Percentiles rank a stretch among this genome's conserved stretches.
These are phyloP conservation scores for Falcaria lacertinaria DNA, from an alignment of 2,888 invertebrate genomes.

Conservation along the genomic window DNA sequence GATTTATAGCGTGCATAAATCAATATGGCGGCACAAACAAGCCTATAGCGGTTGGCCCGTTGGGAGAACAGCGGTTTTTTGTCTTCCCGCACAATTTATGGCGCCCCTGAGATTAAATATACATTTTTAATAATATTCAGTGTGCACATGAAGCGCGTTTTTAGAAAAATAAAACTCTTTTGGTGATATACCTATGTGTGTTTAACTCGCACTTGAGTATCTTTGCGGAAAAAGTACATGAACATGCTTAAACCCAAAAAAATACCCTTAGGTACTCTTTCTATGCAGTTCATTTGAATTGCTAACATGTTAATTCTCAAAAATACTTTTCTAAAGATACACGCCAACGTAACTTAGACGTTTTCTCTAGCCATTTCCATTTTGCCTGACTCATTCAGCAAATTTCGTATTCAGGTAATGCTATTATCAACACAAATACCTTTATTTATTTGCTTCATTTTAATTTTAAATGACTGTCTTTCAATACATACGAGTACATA, in stretches of 20 bases:
- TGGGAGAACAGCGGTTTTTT: constrained; percentile 39
- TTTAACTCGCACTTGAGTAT: no score
- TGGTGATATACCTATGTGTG: no score
- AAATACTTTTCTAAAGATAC: not conserved
- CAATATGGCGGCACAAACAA: constrained; percentile 61
- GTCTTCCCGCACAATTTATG: constrained; percentile 41
- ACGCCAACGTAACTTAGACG: not conserved
- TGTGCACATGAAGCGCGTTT: no score
- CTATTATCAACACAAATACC: not conserved
- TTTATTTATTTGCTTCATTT: constrained; percentile 1
- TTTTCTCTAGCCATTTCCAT: not conserved
- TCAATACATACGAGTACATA: no score
- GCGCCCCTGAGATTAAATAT: constrained; percentile 21
- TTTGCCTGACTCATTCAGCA: not conserved
- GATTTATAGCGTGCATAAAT: constrained; percentile 73
- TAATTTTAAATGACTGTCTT: constrained; percentile 10
- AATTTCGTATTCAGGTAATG: not conserved
- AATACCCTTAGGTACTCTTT: not conserved
- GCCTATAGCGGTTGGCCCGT: constrained; percentile 22
- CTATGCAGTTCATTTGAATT: not conserved
- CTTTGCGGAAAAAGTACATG: no score
- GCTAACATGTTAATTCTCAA: not conserved
- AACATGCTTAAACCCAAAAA: no score
- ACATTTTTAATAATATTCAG: constrained; percentile 6
- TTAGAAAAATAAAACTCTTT: no score